Base-by-base conservation (phyloP, 2,888 invertebrate species). In the Hipparchia sbordonii region DNA sequence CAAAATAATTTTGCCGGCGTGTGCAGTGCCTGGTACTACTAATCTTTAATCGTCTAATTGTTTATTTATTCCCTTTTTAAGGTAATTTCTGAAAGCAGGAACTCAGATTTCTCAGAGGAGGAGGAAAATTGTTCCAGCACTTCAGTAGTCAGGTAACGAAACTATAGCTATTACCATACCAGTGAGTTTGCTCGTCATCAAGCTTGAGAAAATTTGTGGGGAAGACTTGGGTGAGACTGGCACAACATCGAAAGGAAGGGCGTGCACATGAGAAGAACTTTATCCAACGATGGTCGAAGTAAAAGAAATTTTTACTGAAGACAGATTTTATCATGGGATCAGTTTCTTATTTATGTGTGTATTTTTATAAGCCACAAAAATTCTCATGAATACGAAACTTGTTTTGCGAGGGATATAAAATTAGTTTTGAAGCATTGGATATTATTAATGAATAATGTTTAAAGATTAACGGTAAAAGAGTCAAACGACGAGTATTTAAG, bases 321-420 rank as follows among this genome's bases (percentile, higher is more conserved):
- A 60, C 48, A 60, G 59, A 60, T 68, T 10, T n/a, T 33, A 68
- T 68, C 59, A 61, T 61, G 61, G 61, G 61, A 69, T 61, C 61
- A 69, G 69, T 69, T 69, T 68, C 65, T 67, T 46, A 13, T 13
- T 13, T 23, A 56, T 45, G 67, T 57, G 9, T 56, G 1, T 45
- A 52, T 68, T 69, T 60, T 68, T 68, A 60, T 51, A 68, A 68
- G 12, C 51, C 6, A 45, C 33, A 61, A 39, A 69, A 52, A 52
- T 61, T 69, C 52, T 51, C 60, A 51, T 68, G 61, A 23, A 61
- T 52, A 69, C 45, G 69, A 69, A 61, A 69, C 39, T 61, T 69
- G 61, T 69, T 69, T 61, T 39, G 60, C 45, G 69, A 61, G 61
- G 69, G 60, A 69, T 54, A 61, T 52, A 57, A 52, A 51, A 46